Evolutionary conservation across 2,888 invertebrate genomes (phyloP), one percentile per base, ranked within the genome.

Genomic region (Leucophenga maculata): DNA sequence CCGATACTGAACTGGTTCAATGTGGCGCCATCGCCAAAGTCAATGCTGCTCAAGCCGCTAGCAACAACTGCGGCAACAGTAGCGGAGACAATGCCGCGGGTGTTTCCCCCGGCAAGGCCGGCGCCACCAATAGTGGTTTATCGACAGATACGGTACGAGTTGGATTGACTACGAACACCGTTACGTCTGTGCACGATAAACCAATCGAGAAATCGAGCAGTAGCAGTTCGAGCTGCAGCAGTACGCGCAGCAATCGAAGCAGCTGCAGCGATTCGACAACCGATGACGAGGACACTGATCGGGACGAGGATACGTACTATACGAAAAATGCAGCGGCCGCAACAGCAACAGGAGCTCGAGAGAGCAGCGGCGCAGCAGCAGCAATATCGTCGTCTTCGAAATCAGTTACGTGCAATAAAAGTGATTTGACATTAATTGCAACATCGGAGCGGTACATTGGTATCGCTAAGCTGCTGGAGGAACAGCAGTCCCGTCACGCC

Each of bases 1-100:
- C 92, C 92, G 90, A 90, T 90, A 88, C 89, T 87, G 85, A 88
- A 86, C 85, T 88, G 89, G 89, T 90, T 90, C 79, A 87, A 82
- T 87, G 87, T 84, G 88, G 75, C 76, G 77, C 74, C 77, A 39
- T 87, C 82, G 83, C 82, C 78, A 80, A 82, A 75, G 73, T 69
- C 72, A 22, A 14, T 8, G 70, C 72, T 71, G 71, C 78, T 70
- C 50, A 50, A 26, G n/a, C n/a, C 20, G 52, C 16, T 52, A 32
- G 14, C 46, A 31, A 48, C 48, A 48, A 78, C 83, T 82, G 78
- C 76, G 77, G 76, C 77, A 86, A 80, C 71, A 72, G 72, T 69
- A 60, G 71, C 78, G 26, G 3, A 18, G 26, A 13, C 57, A 11
- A 26, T n/a, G 26, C 57, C 57, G 57, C 6, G 22, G 22, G 57